Evolutionary conservation across 2,113 vertebrate species (phyloP).

Genomic region (Argyrosomus japonicus): DNA sequence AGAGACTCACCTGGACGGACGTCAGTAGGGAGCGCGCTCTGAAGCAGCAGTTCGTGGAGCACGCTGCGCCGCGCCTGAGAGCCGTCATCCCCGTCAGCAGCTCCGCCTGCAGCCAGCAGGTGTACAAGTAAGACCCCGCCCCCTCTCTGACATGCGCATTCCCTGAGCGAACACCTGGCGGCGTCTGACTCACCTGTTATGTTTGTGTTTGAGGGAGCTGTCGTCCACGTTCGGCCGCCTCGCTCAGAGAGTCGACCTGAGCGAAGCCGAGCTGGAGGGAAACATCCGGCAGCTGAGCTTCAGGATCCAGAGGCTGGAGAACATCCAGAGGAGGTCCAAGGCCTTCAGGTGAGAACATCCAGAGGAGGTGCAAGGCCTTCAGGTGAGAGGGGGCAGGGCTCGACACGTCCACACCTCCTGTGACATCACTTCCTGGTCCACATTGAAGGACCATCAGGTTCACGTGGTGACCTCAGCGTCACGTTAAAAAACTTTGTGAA

Average conservation of each 20-base stretch:
- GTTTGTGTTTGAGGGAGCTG: slow-evolving; percentile 87
- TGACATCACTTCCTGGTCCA: too few species aligned
- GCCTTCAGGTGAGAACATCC: slow-evolving; percentile 85
- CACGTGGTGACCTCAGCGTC: too few species aligned
- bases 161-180: neutral
- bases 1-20: slow-evolving; percentile 91
- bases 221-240: slow-evolving; percentile 88
- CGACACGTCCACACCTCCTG: too few species aligned
- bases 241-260: slow-evolving; percentile 92
- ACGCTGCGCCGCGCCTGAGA: slow-evolving; percentile 87
- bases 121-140: slow-evolving; percentile 87
- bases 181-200: neutral
- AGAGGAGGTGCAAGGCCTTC: too few species aligned
- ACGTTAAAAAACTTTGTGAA: too few species aligned
- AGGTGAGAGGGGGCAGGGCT: neutral
- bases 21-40: slow-evolving; percentile 89
- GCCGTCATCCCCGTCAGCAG: slow-evolving; percentile 87
- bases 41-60: slow-evolving; percentile 92
- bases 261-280: slow-evolving; percentile 87
- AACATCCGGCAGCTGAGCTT: slow-evolving; percentile 88
- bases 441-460: too few species aligned
- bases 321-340: slow-evolving; percentile 89
- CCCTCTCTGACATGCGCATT: neutral
- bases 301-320: slow-evolving; percentile 91
- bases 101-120: slow-evolving; percentile 92